A percentile compares a stretch with the other conserved stretches of the same genome.
Evolutionary conservation across 2,113 vertebrate genomes (phyloP).

Genomic region (Ophthalmolycus amberensis): DNA sequence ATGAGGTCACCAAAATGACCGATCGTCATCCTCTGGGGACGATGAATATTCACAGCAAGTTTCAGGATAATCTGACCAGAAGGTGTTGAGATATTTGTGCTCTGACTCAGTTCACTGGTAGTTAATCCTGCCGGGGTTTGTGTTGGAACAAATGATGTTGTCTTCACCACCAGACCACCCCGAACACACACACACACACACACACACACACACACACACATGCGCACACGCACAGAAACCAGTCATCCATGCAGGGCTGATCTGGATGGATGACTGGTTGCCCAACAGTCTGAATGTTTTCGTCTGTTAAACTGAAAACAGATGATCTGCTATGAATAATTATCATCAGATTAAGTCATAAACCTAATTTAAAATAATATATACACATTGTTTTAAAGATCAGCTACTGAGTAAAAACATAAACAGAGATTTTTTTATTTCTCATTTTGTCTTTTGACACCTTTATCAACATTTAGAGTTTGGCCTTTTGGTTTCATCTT

Average conservation of each 20-base stretch:
- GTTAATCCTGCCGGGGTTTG: conserved; percentile 11
- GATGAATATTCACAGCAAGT: background rate
- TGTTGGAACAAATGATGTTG: conserved; percentile 13
- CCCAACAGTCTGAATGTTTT: background rate
- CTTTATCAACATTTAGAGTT: background rate
- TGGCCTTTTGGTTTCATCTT: background rate
- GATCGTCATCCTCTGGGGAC: background rate
- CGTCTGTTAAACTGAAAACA: background rate
- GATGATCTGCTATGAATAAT: background rate
- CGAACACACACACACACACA: background rate
- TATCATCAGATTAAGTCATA: background rate
- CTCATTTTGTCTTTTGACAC: background rate
- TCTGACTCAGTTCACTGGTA: background rate
- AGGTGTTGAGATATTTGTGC: background rate
- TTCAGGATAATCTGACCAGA: background rate
- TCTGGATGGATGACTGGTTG: background rate
- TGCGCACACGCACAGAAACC: background rate
- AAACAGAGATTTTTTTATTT: too few species aligned
- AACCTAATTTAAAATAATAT: background rate
- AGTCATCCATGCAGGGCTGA: background rate
- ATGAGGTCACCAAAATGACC: background rate
- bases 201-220: background rate
- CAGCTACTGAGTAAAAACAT: background rate
- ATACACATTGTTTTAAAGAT: background rate
- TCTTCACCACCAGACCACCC: background rate